These are phyloP conservation scores for Caligus rogercresseyi DNA, from an alignment of 1,140 invertebrate species.

Conservation along the genomic window DNA sequence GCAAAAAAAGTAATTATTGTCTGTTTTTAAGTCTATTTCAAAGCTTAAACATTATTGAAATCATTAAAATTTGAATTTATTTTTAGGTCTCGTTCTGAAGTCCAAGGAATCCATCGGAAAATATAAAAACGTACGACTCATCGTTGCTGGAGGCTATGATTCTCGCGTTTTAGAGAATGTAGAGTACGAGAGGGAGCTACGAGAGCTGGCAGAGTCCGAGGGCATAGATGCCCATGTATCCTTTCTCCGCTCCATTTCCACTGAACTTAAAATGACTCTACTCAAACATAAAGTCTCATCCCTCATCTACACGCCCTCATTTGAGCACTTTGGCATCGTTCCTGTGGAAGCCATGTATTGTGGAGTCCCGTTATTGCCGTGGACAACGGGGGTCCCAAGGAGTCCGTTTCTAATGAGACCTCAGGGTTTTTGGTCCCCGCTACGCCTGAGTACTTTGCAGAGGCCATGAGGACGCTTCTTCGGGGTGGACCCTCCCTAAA, in stretches of 20 bases:
- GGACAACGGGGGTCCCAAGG: conserved; percentile 82
- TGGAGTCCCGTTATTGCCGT: conserved; percentile 82
- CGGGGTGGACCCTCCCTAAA: conserved; percentile 29
- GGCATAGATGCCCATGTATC: conserved; percentile 52
- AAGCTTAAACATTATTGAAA: no score
- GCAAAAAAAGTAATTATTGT: no score
- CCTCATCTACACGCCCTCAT: conserved; percentile 83
- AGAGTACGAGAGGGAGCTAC: conserved; percentile 62
- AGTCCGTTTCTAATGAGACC: conserved; percentile 67
- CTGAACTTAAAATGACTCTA: conserved; percentile 60
- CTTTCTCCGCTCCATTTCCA: conserved; percentile 69
- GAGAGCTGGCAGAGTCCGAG: conserved; percentile 41
- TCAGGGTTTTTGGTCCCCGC: conserved; percentile 75
- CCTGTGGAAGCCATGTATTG: conserved; percentile 96
- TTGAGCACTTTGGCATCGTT: conserved; percentile 99
- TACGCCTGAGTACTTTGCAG: conserved; percentile 48
- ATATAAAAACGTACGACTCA: conserved; percentile 42
- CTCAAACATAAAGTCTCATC: conserved; percentile 47
- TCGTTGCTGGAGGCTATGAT: conserved; percentile 97
- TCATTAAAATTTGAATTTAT: neutral
- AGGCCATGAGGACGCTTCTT: conserved; percentile 53
- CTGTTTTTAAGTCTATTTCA: no score
- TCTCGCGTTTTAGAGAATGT: conserved; percentile 70
- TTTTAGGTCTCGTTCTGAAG: neutral
- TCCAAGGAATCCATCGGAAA: neutral